Conservation (phyloP, 1,140 invertebrate species). For the Chlorops oryzae region DNA sequence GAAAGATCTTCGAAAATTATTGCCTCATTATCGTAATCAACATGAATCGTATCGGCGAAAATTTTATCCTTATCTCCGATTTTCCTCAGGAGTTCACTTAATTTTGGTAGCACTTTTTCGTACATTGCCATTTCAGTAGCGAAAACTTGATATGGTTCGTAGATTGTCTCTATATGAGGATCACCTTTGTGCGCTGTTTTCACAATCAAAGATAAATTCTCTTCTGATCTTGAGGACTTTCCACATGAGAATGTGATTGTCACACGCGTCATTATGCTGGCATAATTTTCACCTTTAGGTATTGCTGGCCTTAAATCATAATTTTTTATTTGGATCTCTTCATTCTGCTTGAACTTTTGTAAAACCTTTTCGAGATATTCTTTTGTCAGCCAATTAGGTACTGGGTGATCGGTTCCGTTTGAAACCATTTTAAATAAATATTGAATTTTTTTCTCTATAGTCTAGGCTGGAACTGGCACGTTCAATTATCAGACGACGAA, state of each 20-base stretch:
- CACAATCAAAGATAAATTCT: conserved; percentile 35
- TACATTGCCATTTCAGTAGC: conserved; percentile 43
- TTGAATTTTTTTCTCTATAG: no score
- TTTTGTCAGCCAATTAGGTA: conserved; percentile 32
- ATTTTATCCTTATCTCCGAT: conserved; percentile 30
- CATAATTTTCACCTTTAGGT: conserved; percentile 42
- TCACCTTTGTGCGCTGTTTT: conserved; percentile 39
- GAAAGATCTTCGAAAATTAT: conserved; percentile 53
- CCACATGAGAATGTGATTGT: no score
- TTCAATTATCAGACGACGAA: no score
- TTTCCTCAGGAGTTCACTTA: conserved; percentile 19
- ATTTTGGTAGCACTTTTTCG: conserved; percentile 33
- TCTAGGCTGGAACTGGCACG: no score
- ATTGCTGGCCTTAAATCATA: conserved; percentile 36
- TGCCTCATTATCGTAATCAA: conserved; percentile 37
- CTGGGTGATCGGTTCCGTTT: no score
- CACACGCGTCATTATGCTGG: conserved; percentile 41
- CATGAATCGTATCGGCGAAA: conserved; percentile 35
- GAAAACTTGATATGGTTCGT: conserved; percentile 28
- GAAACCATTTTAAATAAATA: no score
- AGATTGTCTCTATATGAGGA: conserved; percentile 24
- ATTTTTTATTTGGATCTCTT: conserved; percentile 18
- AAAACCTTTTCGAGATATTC: conserved; percentile 32
- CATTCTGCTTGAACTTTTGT: conserved; percentile 24
- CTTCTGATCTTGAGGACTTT: no score